phyloP scores from a whole-genome alignment of 2,888 invertebrate genomes.

The Drosophila histrio region DNA sequence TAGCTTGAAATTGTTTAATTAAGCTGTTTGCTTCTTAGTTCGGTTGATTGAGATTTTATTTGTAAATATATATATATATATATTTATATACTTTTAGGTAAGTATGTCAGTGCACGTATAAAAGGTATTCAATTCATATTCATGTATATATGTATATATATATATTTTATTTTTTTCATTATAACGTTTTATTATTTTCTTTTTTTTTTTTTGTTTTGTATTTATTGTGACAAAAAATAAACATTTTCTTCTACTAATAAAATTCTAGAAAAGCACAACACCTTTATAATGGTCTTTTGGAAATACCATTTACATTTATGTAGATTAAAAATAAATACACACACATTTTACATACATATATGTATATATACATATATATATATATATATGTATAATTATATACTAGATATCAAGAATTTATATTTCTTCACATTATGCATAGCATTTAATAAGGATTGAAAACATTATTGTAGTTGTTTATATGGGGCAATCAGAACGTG shows the following conservation, averaged over 20 bases:
- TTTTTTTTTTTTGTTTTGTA: constrained; percentile 20
- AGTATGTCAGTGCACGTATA: constrained; percentile 82
- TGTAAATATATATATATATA: constrained; percentile 55
- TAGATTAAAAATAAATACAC: constrained; percentile 74
- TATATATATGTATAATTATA: constrained; percentile 40
- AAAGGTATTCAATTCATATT: constrained; percentile 76
- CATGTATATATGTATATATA: constrained; percentile 68
- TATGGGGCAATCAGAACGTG: constrained; percentile 11
- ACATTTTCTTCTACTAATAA: constrained; percentile 75
- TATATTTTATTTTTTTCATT: constrained; percentile 29
- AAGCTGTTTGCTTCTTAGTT: constrained; percentile 53
- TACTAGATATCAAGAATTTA: constrained; percentile 68
- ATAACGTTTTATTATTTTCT: constrained; percentile 6
- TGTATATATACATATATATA: constrained; percentile 26
- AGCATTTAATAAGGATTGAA: constrained; percentile 62
- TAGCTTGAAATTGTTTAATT: constrained; percentile 33
- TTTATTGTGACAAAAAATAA: constrained; percentile 77
- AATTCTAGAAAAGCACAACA: constrained; percentile 84
- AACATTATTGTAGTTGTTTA: constrained; percentile 47
- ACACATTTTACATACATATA: constrained; percentile 69
- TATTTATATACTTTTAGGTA: constrained; percentile 65
- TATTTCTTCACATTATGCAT: constrained; percentile 59
- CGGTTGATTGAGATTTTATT: constrained; percentile 66
- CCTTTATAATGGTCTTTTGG: constrained; percentile 83
- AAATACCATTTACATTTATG: constrained; percentile 79